phyloP scores from a whole-genome alignment of 1,140 invertebrate species.

The Zaprionus davidi region DNA sequence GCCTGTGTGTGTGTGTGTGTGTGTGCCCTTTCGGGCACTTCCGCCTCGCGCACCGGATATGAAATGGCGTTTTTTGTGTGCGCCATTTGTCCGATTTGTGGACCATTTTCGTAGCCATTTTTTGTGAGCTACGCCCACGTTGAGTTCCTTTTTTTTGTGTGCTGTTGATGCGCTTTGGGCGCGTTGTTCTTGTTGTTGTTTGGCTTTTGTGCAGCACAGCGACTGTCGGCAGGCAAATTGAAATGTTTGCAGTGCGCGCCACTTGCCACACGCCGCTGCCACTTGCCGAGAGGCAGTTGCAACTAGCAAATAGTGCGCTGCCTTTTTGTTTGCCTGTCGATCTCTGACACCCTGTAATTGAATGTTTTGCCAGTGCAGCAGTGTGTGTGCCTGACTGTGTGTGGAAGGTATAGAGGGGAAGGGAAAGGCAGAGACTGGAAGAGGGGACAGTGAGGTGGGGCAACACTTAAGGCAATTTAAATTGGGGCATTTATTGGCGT shows the following conservation, averaged over 20 bases:
- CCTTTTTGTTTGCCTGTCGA: conserved; percentile 63
- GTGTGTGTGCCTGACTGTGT: conserved; percentile 25
- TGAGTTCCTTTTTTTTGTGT: neutral
- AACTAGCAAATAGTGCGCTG: conserved; percentile 1
- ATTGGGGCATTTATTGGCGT: conserved; percentile 19
- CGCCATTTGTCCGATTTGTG: conserved; percentile 78
- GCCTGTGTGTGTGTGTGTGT: neutral
- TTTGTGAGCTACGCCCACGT: conserved; percentile 1
- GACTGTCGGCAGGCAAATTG: conserved; percentile 74
- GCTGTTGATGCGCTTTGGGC: conserved; percentile 23
- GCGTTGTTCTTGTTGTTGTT: conserved; percentile 49
- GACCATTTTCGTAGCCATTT: conserved; percentile 66
- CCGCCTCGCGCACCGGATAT: conserved; percentile 72
- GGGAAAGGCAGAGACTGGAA: too few species aligned
- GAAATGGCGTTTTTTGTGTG: conserved; percentile 64
- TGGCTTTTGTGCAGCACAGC: conserved; percentile 68
- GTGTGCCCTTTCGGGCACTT: conserved; percentile 48
- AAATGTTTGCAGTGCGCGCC: conserved; percentile 69
- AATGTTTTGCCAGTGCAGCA: conserved; percentile 53
- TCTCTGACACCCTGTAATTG: conserved; percentile 81
- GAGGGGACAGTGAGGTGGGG: neutral
- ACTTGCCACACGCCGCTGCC: conserved; percentile 38
- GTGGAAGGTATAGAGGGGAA: neutral
- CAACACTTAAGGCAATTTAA: conserved; percentile 34
- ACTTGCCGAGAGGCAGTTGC: conserved; percentile 27